Percentiles rank a stretch among this genome's conserved stretches.
Evolutionary conservation across 2,888 invertebrate species (phyloP).

Genomic region (Podabrus alpinus): DNA sequence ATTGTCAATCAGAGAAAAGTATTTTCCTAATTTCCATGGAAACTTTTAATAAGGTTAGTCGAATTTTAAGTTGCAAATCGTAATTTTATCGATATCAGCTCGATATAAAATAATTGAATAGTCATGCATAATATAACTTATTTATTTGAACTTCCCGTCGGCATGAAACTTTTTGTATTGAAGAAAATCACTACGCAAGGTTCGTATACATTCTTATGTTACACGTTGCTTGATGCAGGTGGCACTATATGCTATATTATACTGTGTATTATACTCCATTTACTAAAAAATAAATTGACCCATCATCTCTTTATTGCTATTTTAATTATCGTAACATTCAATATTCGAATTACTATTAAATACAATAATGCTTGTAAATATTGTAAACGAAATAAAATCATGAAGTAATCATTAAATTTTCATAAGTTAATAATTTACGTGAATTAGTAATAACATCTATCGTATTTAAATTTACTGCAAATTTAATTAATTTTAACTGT

Average conservation of each 20-base stretch:
- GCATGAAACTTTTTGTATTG: neutral
- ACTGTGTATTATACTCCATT: too few relatives aligned
- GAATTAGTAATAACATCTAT: neutral
- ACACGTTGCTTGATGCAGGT: neutral
- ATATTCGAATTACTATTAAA: neutral
- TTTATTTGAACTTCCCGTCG: too few relatives aligned
- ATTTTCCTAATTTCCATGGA: too few relatives aligned
- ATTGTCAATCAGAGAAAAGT: neutral
- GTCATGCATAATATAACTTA: too few relatives aligned
- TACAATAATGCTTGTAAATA: neutral
- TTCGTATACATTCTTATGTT: neutral
- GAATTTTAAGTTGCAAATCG: too few relatives aligned
- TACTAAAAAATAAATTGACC: neutral
- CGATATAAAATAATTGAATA: too few relatives aligned
- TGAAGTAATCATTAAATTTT: neutral
- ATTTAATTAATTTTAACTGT: neutral
- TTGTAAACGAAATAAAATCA: neutral
- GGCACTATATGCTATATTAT: neutral
- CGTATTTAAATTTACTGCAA: too few relatives aligned
- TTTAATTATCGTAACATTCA: neutral
- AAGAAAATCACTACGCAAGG: neutral
- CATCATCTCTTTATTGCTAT: neutral
- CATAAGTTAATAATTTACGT: neutral
- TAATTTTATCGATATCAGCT: too few relatives aligned
- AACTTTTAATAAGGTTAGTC: too few relatives aligned